Evolutionary conservation across 2,113 vertebrate genomes (phyloP).

Genomic region (Strix uralensis): DNA sequence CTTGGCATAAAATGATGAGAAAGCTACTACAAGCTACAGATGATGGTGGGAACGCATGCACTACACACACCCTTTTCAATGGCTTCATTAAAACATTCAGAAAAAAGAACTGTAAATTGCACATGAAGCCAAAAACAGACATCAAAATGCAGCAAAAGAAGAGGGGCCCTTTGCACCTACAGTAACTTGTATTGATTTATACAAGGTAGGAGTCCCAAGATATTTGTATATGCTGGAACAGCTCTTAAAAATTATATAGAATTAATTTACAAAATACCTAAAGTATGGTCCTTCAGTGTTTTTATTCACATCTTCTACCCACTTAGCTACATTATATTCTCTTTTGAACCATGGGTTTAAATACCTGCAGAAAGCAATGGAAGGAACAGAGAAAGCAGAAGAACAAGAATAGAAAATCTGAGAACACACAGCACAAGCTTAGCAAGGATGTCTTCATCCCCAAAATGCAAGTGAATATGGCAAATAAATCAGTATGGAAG

Average conservation of each 20-base stretch:
- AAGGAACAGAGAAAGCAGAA: slow-evolving; percentile 90
- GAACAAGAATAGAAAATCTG: slow-evolving; percentile 88
- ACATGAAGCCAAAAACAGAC: slow-evolving; percentile 72
- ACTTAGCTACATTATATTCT: slow-evolving; percentile 99
- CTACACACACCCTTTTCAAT: slow-evolving; percentile 69
- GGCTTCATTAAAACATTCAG: slow-evolving; percentile 78
- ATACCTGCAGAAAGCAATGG: slow-evolving; percentile 97
- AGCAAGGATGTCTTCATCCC: slow-evolving; percentile 85
- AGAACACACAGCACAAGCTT: slow-evolving; percentile 92
- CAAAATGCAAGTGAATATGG: slow-evolving; percentile 81
- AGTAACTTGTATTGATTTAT: slow-evolving; percentile 78
- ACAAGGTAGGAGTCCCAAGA: slow-evolving; percentile 72
- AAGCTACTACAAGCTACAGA: slow-evolving; percentile 79
- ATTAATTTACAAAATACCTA: slow-evolving; percentile 94
- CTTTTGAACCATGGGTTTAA: slow-evolving; percentile 99
- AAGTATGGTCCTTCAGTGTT: slow-evolving; percentile 98
- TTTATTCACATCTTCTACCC: slow-evolving; percentile 99
- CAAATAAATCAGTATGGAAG: slow-evolving; percentile 72
- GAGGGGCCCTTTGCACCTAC: slow-evolving; percentile 67
- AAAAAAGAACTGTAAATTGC: slow-evolving; percentile 69
- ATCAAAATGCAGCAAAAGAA: slow-evolving; percentile 78
- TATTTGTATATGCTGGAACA: slow-evolving; percentile 73
- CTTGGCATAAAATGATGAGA: slow-evolving; percentile 77
- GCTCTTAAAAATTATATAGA: slow-evolving; percentile 76
- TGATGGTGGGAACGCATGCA: slow-evolving; percentile 77